Evolutionary conservation across 2,888 invertebrate species (phyloP).

Genomic region (Elysia crispata): DNA sequence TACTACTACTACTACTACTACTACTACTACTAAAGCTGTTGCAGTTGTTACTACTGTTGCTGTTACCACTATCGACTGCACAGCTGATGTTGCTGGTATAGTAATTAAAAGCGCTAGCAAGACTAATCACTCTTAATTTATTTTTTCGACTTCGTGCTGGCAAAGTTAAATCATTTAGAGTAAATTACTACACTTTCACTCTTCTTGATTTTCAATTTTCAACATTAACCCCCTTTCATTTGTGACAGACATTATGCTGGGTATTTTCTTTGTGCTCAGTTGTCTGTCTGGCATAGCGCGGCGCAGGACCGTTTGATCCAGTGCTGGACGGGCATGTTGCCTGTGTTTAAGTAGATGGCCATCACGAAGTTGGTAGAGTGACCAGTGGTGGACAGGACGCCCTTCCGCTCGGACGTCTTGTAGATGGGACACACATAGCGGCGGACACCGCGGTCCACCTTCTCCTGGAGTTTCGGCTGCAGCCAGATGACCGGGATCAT

Average conservation of each 20-base stretch:
- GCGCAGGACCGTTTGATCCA: constrained; percentile 91
- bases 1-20: constrained; percentile 21
- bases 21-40: too few relatives aligned
- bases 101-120: too few relatives aligned
- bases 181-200: too few relatives aligned
- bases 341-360: constrained; percentile 84
- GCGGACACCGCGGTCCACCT: constrained; percentile 68
- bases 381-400: constrained; percentile 88
- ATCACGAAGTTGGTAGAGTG: constrained; percentile 92
- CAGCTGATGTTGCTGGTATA: too few relatives aligned
- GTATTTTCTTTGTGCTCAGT: background rate
- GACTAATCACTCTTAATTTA: too few relatives aligned
- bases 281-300: constrained; percentile 83
- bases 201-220: too few relatives aligned
- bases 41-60: too few relatives aligned
- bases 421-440: constrained; percentile 78
- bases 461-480: constrained; percentile 82
- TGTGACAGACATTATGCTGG: too few relatives aligned
- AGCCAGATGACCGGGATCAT: constrained; percentile 89
- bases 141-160: too few relatives aligned
- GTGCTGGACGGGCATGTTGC: constrained; percentile 83
- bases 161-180: too few relatives aligned
- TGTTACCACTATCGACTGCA: too few relatives aligned
- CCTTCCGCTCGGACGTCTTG: constrained; percentile 81
- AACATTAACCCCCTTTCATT: too few relatives aligned